phyloP scores from a whole-genome alignment of 1,140 invertebrate genomes.

The Orchesella cincta region DNA sequence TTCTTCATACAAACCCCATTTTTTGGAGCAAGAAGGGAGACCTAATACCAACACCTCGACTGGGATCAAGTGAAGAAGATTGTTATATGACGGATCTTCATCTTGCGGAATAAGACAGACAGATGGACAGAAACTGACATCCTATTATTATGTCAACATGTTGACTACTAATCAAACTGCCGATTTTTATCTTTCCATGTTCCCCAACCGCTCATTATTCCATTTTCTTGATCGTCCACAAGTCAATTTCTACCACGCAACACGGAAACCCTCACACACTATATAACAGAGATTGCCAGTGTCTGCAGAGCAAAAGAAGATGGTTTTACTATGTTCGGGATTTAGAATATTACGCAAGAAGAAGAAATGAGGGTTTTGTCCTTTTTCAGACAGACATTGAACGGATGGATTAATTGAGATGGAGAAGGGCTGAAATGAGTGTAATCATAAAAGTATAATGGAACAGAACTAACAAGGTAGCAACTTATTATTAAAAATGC shows the following conservation, averaged over 20 bases:
- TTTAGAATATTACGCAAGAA: no score
- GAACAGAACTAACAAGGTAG: no score
- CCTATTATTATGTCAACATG: slow-evolving; percentile 26
- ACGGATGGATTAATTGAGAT: no score
- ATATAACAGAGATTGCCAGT: neutral
- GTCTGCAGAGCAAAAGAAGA: no score
- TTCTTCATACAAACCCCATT: no score
- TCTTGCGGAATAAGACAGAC: neutral
- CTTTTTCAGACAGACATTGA: no score
- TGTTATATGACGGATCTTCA: neutral
- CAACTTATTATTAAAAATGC: no score
- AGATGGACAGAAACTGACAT: slow-evolving; percentile 23
- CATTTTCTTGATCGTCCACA: slow-evolving; percentile 1
- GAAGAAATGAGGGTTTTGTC: no score
- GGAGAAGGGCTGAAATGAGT: no score
- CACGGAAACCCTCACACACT: no score
- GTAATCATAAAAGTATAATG: no score
- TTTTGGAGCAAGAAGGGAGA: neutral
- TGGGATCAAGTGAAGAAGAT: neutral
- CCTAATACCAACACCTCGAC: neutral
- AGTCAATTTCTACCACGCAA: neutral
- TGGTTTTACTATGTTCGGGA: no score
- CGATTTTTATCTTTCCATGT: neutral
- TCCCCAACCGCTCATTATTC: slow-evolving; percentile 1
- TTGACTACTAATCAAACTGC: slow-evolving; percentile 24